A percentile compares a stretch with the other conserved stretches of the same genome.
These are phyloP conservation scores for Orbicella faveolata DNA, from an alignment of 64 coral and sea anemone species.

Conservation along the genomic window DNA sequence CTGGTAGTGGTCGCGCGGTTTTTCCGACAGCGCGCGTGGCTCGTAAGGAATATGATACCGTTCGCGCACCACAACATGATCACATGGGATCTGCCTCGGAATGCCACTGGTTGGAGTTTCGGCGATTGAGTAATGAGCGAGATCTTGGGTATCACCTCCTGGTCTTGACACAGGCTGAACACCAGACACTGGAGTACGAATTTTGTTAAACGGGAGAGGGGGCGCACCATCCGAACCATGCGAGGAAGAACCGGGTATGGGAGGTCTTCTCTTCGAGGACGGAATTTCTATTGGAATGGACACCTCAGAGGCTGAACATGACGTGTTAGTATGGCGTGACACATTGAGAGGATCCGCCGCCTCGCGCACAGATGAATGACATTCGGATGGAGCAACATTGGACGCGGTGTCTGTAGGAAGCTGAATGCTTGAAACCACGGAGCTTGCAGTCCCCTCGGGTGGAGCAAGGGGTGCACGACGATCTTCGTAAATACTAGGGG, in stretches of 20 bases:
- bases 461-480: conserved; percentile 62
- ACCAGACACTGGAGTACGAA: neutral
- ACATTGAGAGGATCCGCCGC: neutral
- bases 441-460: conserved; percentile 68
- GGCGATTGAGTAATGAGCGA: conserved; percentile 16
- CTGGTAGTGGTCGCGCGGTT: conserved; percentile 36
- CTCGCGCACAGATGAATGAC: conserved; percentile 1
- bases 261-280: conserved; percentile 25
- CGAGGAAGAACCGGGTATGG: conserved; percentile 62
- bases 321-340: conserved; percentile 44
- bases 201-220: neutral
- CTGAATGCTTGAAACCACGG: conserved; percentile 39
- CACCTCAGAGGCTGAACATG: conserved; percentile 77
- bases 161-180: neutral
- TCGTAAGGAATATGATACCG: conserved; percentile 48
- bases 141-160: neutral
- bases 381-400: conserved; percentile 26
- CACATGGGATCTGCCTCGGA: conserved; percentile 17
- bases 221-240: conserved; percentile 20
- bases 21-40: conserved; percentile 28
- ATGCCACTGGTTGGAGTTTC: neutral
- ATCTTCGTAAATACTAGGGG: conserved; percentile 16
- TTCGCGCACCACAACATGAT: conserved; percentile 39
- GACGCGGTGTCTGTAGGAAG: conserved; percentile 32
- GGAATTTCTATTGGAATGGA: conserved; percentile 35